These are phyloP conservation scores for Enteromius trimaculatus DNA, from an alignment of 2,797 vertebrate genomes.

Conservation along the genomic window DNA sequence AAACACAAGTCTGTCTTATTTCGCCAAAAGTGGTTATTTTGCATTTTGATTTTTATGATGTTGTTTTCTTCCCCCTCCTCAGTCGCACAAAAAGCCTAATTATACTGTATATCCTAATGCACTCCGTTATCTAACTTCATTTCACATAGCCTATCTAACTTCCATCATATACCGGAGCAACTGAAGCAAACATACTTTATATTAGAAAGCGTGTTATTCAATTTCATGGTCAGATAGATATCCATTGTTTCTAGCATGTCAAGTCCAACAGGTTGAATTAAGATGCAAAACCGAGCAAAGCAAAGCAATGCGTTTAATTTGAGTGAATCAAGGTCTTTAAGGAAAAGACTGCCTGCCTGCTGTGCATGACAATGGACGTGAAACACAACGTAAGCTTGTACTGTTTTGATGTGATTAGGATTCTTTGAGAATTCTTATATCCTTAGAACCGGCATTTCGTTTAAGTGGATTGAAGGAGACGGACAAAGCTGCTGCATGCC, in stretches of 20 bases:
- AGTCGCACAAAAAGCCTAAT: not conserved
- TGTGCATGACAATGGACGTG: not conserved
- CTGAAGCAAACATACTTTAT: slow-evolving; percentile 35
- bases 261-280: slow-evolving; percentile 58
- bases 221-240: slow-evolving; percentile 69
- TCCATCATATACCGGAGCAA: slow-evolving; percentile 26
- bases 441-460: not conserved
- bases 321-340: slow-evolving; percentile 20
- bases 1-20: not conserved
- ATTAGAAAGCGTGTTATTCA: slow-evolving; percentile 51
- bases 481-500: not conserved
- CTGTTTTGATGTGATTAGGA: not conserved
- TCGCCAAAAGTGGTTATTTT: not conserved
- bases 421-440: not conserved
- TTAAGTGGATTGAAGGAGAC: not conserved
- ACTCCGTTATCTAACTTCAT: not conserved
- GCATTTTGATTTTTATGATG: not conserved
- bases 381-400: not conserved
- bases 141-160: not conserved
- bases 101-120: not conserved
- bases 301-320: slow-evolving; percentile 38
- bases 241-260: slow-evolving; percentile 56
- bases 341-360: not conserved
- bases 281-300: slow-evolving; percentile 62
- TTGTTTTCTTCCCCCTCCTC: not conserved